Percentiles rank a stretch among this genome's conserved stretches.
Evolutionary conservation across 2,113 vertebrate species (phyloP).

Genomic region (Gracilinanus agilis): DNA sequence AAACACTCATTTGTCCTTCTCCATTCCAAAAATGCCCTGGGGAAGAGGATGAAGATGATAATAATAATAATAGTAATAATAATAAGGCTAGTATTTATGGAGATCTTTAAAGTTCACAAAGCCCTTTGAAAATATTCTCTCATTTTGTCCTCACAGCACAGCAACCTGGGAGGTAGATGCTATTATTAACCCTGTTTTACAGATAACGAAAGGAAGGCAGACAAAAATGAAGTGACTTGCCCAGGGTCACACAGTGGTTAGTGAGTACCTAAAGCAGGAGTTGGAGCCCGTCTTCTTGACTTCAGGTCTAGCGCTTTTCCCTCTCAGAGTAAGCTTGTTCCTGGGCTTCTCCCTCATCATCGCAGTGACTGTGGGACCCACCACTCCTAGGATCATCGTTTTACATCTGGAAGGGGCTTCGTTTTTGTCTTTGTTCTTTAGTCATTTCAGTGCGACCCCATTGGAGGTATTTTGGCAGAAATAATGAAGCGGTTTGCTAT

Average conservation of each 20-base stretch:
- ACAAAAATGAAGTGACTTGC: neutral
- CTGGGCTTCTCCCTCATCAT: too few species aligned
- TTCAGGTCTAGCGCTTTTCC: too few species aligned
- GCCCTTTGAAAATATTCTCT: neutral
- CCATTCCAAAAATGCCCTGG: neutral
- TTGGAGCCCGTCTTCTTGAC: neutral
- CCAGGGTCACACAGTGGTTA: neutral
- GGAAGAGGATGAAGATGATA: too few species aligned
- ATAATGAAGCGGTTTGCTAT: neutral
- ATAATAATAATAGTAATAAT: too few species aligned
- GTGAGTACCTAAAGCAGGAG: rapidly evolving
- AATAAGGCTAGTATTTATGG: neutral
- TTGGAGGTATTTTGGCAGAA: neutral
- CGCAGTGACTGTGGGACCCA: too few species aligned
- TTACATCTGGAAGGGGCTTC: too few species aligned
- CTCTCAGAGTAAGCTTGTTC: too few species aligned
- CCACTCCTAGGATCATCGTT: neutral
- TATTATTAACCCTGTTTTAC: neutral
- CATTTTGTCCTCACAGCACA: neutral
- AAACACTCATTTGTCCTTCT: neutral
- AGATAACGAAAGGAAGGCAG: neutral
- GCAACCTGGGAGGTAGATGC: neutral
- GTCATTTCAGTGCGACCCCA: neutral
- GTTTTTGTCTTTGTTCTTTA: neutral
- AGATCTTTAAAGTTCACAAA: neutral